Evolutionary conservation across 35 echinoderm and acorn worm species (phyloP).

Genomic region (Hemicentrotus pulcherrimus): DNA sequence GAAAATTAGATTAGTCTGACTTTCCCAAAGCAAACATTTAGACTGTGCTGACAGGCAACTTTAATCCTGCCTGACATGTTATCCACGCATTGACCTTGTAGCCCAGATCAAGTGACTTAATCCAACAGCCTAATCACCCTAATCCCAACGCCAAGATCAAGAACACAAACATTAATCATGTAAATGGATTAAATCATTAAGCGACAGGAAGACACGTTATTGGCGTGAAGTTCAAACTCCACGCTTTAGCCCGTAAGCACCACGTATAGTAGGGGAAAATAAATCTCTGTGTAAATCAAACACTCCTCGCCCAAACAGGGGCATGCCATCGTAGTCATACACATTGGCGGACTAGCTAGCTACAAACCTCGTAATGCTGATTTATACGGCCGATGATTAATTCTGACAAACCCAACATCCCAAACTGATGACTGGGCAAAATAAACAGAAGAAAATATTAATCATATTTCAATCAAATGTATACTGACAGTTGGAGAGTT

Average conservation of each 20-base stretch:
- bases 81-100: neutral
- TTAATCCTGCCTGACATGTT: neutral
- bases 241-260: neutral
- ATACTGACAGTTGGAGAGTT: neutral
- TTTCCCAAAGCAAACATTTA: neutral
- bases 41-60: neutral
- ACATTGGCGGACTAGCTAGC: neutral
- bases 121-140: conserved; percentile 15
- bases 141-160: conserved; percentile 30
- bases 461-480: neutral
- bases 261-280: neutral
- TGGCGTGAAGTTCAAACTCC: neutral
- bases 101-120: neutral
- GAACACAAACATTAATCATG: conserved; percentile 44
- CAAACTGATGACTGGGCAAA: neutral
- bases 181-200: conserved; percentile 25
- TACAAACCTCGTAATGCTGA: conserved; percentile 6
- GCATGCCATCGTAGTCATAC: neutral
- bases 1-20: neutral
- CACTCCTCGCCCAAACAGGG: neutral
- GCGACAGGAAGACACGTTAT: neutral
- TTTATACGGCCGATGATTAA: neutral
- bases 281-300: neutral
- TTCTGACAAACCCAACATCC: neutral
- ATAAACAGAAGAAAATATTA: conserved; percentile 20